Evolutionary conservation across 2,888 invertebrate genomes (phyloP).

Genomic region (Cerceris rybyensis): DNA sequence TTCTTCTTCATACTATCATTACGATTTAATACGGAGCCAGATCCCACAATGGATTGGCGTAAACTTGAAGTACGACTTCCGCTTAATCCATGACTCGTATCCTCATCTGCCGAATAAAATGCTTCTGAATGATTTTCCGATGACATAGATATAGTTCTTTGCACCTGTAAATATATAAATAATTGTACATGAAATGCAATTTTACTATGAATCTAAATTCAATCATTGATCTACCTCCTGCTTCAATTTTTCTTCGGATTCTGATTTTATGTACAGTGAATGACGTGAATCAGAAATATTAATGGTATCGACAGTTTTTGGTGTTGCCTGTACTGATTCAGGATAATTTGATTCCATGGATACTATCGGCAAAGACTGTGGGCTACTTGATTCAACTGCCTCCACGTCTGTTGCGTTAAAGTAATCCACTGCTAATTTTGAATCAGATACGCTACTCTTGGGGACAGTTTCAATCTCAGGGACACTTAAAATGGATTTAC

Average conservation of each 20-base stretch:
- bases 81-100: conserved; percentile 84
- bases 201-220: not conserved
- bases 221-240: conserved; percentile 82
- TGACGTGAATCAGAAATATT: conserved; percentile 87
- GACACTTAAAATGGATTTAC: conserved; percentile 82
- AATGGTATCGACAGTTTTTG: conserved; percentile 82
- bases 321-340: conserved; percentile 80
- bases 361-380: conserved; percentile 74
- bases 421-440: conserved; percentile 91
- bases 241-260: conserved; percentile 84
- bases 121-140: conserved; percentile 96
- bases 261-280: conserved; percentile 85
- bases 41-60: conserved; percentile 86
- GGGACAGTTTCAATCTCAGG: conserved; percentile 84
- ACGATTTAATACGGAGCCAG: conserved; percentile 81
- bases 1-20: conserved; percentile 83
- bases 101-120: conserved; percentile 97
- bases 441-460: conserved; percentile 93
- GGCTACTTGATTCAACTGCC: conserved; percentile 73
- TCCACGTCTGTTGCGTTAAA: conserved; percentile 82
- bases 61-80: conserved; percentile 88
- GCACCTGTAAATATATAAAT: conserved; percentile 82
- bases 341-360: conserved; percentile 70
- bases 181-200: not conserved
- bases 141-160: conserved; percentile 92